phyloP scores from a whole-genome alignment of 2,888 invertebrate genomes.

The Patella pellucida region DNA sequence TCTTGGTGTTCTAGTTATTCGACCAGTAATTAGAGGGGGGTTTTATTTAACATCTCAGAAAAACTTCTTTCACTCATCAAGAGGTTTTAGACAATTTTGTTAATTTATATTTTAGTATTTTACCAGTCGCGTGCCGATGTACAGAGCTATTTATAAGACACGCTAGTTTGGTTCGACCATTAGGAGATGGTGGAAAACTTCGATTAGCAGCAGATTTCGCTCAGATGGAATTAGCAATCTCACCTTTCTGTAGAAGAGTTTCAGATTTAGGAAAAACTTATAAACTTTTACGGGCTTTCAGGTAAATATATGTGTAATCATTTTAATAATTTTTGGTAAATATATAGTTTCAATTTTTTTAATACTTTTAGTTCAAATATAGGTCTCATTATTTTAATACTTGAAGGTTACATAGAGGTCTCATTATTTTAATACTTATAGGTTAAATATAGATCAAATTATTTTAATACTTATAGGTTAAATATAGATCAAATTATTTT shows the following conservation, averaged over 20 bases:
- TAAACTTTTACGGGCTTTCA: conserved; percentile 82
- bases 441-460: no score
- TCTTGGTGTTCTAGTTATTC: no score
- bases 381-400: no score
- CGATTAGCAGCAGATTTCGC: conserved; percentile 82
- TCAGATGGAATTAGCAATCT: conserved; percentile 76
- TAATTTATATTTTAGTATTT: conserved; percentile 53
- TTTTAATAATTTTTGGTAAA: background rate
- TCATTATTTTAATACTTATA: no score
- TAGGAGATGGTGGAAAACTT: conserved; percentile 84
- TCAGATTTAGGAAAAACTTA: conserved; percentile 81
- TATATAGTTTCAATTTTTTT: background rate
- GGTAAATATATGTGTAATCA: conserved; percentile 47
- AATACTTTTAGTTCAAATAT: no score
- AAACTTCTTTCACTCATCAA: no score
- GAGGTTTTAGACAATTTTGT: no score
- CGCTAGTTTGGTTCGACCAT: conserved; percentile 83
- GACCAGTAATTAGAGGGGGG: no score
- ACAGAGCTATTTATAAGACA: conserved; percentile 90
- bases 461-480: no score
- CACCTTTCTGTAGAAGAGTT: conserved; percentile 73
- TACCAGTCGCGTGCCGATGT: conserved; percentile 79
- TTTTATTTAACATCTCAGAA: no score
- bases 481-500: no score
- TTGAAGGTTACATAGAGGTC: no score